Evolutionary conservation across 1,140 invertebrate species (phyloP), one percentile per base, ranked within the genome.

Genomic region (Hycleus phaleratus): DNA sequence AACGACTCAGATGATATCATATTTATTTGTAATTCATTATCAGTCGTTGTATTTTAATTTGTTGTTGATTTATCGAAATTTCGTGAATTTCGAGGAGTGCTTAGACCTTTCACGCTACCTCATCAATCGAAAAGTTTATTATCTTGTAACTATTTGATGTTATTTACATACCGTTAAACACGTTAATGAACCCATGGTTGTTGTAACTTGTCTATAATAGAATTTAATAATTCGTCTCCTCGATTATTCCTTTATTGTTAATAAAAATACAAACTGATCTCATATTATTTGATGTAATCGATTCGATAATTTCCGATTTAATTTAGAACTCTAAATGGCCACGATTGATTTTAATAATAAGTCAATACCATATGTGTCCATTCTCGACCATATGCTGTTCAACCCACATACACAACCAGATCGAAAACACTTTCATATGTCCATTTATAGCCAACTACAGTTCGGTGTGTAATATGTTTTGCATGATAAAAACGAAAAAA

Each of bases 351-450:
- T 32, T 32, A 32, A 7, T 54, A 53, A 59, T 54, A 45, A 54
- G 50, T 53, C 44, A 54, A 47, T 39, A 48, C 57, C 57, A 59
- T 59, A 59, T 59, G 48, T 24, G 58, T 32, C 32, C 32, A 47
- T 49, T 51, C 45, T 38, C 48, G 60, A 59, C 60, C 60, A 61
- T 59, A 61, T 61, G 60, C 54, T 59, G 52, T 46, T 52, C 58
- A 64, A 64, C 62, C 62, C 58, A 64, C 62, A 64, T 64, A 50
- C 46, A 57, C 4, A 32, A 32, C 32, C 32, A 61, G 53, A 55
- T 59, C 44, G 56, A 56, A 64, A 64, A 64, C 62, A 64, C 62
- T 64, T 64, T 64, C 62, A 52, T 46, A 43, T 54, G 7, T 12
- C 62, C 62, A 46, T 61, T 45, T 61, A 61, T 44, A 56, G 60